Conservation (phyloP, 2,113 vertebrate genomes). For the Gila orcuttii region DNA sequence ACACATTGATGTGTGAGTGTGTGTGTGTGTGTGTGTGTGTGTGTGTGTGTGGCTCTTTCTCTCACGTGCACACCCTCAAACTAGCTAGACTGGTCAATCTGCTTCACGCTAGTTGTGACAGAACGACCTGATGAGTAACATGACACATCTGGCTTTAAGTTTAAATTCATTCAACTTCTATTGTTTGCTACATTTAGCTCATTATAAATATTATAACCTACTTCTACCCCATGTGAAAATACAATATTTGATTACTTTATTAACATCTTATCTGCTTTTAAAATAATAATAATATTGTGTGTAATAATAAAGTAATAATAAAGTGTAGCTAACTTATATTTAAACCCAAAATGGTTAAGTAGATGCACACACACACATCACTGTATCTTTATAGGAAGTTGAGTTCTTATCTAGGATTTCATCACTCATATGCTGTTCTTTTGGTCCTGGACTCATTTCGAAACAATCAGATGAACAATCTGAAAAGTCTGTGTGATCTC, state of each 20-base stretch:
- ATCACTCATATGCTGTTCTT: neutral
- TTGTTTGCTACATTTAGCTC: neutral
- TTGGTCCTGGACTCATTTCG: neutral
- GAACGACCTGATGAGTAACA: neutral
- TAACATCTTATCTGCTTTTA: too few relatives aligned
- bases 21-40: too few relatives aligned
- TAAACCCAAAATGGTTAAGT: neutral
- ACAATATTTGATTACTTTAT: too few relatives aligned
- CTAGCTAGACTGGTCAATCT: neutral
- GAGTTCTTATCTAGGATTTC: neutral
- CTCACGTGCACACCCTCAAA: neutral
- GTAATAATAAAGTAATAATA: too few relatives aligned
- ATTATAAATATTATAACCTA: neutral
- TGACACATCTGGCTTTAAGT: neutral
- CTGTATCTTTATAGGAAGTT: neutral
- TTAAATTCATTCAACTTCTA: neutral
- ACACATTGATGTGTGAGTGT: neutral
- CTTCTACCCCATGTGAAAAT: neutral
- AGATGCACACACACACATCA: neutral
- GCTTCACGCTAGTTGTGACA: neutral
- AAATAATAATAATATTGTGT: too few relatives aligned
- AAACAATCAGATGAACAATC: too few relatives aligned
- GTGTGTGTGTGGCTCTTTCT: neutral
- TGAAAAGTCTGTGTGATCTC: neutral
- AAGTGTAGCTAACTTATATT: too few relatives aligned